These are phyloP conservation scores for Ictalurus punctatus DNA, from an alignment of 2,113 vertebrate genomes.

Conservation along the genomic window DNA sequence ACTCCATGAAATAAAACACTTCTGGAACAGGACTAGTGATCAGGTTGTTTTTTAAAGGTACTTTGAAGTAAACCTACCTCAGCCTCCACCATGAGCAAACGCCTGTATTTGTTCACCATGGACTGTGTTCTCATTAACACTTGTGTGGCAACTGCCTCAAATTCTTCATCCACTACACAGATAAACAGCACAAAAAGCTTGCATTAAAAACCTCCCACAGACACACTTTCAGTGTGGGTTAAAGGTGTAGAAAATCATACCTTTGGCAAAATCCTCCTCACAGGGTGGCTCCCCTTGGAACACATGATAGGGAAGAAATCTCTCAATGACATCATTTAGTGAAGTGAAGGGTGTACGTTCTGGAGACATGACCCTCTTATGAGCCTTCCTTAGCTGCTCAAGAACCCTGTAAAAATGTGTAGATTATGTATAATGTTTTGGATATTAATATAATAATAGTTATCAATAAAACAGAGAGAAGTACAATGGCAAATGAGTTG, in stretches of 20 bases:
- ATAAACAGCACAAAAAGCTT: neutral
- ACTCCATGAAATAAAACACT: neutral
- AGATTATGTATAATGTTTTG: neutral
- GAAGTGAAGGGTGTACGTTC: conserved; percentile 82
- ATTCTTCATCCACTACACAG: conserved; percentile 73
- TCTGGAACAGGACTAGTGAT: neutral
- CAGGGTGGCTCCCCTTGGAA: conserved; percentile 87
- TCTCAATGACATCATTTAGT: conserved; percentile 80
- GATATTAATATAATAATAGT: neutral
- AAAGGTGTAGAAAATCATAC: conserved; percentile 54
- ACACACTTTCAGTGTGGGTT: neutral
- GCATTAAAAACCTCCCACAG: neutral
- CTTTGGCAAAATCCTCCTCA: conserved; percentile 82
- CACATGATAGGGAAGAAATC: conserved; percentile 91
- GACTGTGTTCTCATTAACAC: conserved; percentile 89
- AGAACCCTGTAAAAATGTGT: conserved; percentile 75
- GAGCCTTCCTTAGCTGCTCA: conserved; percentile 87
- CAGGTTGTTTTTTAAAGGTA: neutral
- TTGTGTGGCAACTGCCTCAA: conserved; percentile 87
- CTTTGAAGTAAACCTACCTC: conserved; percentile 76
- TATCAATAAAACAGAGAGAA: neutral
- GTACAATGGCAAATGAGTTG: neutral
- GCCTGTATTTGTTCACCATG: conserved; percentile 97
- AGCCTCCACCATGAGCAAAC: conserved; percentile 91
- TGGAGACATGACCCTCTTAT: conserved; percentile 77